Evolutionary conservation across 2,113 vertebrate species (phyloP).

Genomic region (Syngnathoides biaculeatus): DNA sequence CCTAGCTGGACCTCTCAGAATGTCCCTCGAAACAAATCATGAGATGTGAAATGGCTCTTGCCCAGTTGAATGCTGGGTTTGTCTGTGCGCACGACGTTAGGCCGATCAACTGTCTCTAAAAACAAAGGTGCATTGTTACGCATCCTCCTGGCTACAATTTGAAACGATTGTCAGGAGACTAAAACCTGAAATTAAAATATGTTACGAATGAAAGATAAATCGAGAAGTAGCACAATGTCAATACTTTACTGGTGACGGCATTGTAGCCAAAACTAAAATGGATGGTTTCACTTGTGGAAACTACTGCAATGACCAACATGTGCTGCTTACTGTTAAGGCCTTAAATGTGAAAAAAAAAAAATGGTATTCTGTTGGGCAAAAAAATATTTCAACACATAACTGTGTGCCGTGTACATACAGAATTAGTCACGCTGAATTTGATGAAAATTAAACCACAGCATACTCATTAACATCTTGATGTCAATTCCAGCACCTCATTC

Average conservation of each 20-base stretch:
- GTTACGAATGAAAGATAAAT: neutral
- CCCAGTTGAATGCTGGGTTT: slow-evolving; percentile 24
- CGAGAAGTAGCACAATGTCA: slow-evolving; percentile 11
- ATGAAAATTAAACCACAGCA: too few relatives aligned
- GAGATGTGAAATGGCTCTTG: slow-evolving; percentile 53
- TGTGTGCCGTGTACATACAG: too few relatives aligned
- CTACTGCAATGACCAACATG: neutral
- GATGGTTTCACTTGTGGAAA: neutral
- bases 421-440: too few relatives aligned
- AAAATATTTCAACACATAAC: too few relatives aligned
- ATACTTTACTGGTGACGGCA: slow-evolving; percentile 7
- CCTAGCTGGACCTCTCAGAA: slow-evolving; percentile 11
- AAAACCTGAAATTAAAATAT: slow-evolving; percentile 6
- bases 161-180: slow-evolving; percentile 30
- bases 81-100: slow-evolving; percentile 5
- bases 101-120: slow-evolving; percentile 13
- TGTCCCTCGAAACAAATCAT: slow-evolving; percentile 19
- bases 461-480: neutral
- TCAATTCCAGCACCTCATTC: neutral
- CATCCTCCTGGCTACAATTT: slow-evolving; percentile 3
- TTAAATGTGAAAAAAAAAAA: neutral
- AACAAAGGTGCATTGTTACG: neutral
- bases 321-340: neutral
- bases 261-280: slow-evolving; percentile 5
- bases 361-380: too few relatives aligned